phyloP scores from a whole-genome alignment of 2,888 invertebrate genomes.

The Rhorus exstirpatorius region DNA sequence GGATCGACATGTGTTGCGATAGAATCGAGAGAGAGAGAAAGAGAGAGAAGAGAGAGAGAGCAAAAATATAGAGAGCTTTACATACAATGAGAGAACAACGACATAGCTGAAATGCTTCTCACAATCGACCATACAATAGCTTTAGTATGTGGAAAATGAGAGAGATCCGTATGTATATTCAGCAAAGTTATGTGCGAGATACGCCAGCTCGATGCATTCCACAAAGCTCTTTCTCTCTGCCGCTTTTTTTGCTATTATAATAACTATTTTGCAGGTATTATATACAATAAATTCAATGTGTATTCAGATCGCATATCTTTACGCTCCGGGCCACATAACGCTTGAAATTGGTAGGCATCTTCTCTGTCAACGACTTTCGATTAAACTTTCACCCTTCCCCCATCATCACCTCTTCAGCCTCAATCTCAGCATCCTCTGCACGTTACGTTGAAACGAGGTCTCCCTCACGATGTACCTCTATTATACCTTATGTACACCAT shows the following conservation, averaged over 20 bases:
- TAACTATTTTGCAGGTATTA: neutral
- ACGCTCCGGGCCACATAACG: slow-evolving; percentile 11
- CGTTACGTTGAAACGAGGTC: slow-evolving; percentile 26
- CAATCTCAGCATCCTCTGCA: slow-evolving; percentile 11
- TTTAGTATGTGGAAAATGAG: slow-evolving; percentile 25
- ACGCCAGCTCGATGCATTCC: slow-evolving; percentile 20
- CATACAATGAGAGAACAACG: slow-evolving; percentile 50
- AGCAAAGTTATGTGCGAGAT: slow-evolving; percentile 21
- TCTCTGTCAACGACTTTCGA: slow-evolving; percentile 61
- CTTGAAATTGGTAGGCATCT: slow-evolving; percentile 32
- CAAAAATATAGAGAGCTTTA: slow-evolving; percentile 27
- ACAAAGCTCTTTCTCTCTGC: slow-evolving; percentile 5
- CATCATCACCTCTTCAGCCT: slow-evolving; percentile 38
- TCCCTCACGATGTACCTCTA: slow-evolving; percentile 21
- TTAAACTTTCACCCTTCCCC: slow-evolving; percentile 62
- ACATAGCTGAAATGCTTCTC: slow-evolving; percentile 56
- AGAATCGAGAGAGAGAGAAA: slow-evolving; percentile 7
- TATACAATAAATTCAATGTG: slow-evolving; percentile 2
- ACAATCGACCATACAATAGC: slow-evolving; percentile 46
- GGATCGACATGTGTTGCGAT: slow-evolving; percentile 11
- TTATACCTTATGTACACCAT: slow-evolving; percentile 49
- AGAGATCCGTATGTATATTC: slow-evolving; percentile 8
- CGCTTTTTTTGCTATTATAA: neutral
- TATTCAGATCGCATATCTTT: slow-evolving; percentile 33
- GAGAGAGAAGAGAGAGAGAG: slow-evolving; percentile 19